Evolutionary conservation across 2,888 invertebrate species (phyloP), one percentile per base, ranked within the genome.

Genomic region (Dugesia japonica): DNA sequence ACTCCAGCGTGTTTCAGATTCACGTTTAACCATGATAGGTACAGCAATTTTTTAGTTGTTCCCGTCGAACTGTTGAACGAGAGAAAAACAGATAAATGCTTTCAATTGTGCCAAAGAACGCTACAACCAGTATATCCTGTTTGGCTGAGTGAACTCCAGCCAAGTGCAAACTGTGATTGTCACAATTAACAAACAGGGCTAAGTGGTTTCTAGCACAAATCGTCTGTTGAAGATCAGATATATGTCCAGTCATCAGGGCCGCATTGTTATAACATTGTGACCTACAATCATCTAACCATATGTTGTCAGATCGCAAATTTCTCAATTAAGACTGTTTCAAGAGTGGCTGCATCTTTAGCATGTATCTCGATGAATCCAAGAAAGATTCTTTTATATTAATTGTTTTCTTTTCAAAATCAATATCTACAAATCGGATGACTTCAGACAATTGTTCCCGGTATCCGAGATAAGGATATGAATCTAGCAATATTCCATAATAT

Each of bases 141-240:
- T 56, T 56, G n/a, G 56, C 56, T 56, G 56, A 56, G n/a, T 56
- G 56, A 23, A 56, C 56, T n/a, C 56, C 56, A n/a, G 56, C 56
- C 23, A 56, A 56, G 56, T 56, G 4, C 23, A 56, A 56, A 56
- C 56, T 56, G 17, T 56, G 56, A 56, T 56, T 56, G 56, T 56
- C 56, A 56, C 56, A 56, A 56, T 56, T 56, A 20, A 56, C 23
- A n/a, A 56, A 56, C n/a, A 56, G 4, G 4, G n/a, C 56, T 56
- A 4, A n/a, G 4, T 56, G 56, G 17, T 56, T 56, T 56, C 56
- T 56, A 1, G 4, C 56, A n/a, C n/a, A 56, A 13, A 56, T n/a
- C n/a, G 9, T n/a, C 17, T 38, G 38, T 38, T n/a, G n/a, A n/a
- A n/a, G n/a, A n/a, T n/a, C n/a, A n/a, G n/a, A n/a, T n/a, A 56